Base-by-base conservation (phyloP, 2,113 vertebrate species). In the Scatophagus argus region DNA sequence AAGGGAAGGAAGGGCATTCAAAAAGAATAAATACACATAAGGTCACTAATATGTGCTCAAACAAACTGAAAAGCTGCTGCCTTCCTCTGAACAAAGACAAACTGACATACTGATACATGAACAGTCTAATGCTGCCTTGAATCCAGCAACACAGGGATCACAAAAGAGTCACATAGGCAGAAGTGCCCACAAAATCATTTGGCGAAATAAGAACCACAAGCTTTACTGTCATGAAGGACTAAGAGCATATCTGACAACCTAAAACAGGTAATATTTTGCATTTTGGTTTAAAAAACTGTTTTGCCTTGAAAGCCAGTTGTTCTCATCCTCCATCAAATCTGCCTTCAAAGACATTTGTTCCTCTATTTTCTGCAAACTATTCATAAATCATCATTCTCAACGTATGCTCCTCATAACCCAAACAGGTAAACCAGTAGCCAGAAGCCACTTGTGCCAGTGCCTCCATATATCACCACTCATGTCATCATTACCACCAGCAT, bases 71-170 rank as follows among this genome's bases (percentile, higher is more conserved):
- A 21, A 4, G n/a, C n/a, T n/a, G n/a, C 58, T 39, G 36, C 3
- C 39, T n/a, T n/a, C n/a, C n/a, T n/a, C n/a, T 23, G 39, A 59
- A 71, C 54, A 71, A 58, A 44, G 11, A 55, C 16, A 27, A 41
- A 9, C 16, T 6, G 27, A 2, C n/a, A n/a, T n/a, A n/a, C n/a
- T n/a, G 5, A 25, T 31, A 55, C 52, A 27, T 23, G 47, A 1
- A 51, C 9, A 17, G 19, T 31, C 16, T 31, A 8, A 55, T 12
- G 55, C 19, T 58, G 32, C 31, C 4, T 39, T 16, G 34, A 25
- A 23, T 39, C n/a, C 8, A 23, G 11, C 21, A 13, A 36, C 56
- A 36, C 21, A 36, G 17, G 38, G 11, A 23, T 2, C 11, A 38
- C 0, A 8, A 34, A n/a, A 23, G 8, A 36, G 56, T 59, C 55